Evolutionary conservation across 2,888 invertebrate genomes (phyloP).

Genomic region (Hemicrepidius hirtus): DNA sequence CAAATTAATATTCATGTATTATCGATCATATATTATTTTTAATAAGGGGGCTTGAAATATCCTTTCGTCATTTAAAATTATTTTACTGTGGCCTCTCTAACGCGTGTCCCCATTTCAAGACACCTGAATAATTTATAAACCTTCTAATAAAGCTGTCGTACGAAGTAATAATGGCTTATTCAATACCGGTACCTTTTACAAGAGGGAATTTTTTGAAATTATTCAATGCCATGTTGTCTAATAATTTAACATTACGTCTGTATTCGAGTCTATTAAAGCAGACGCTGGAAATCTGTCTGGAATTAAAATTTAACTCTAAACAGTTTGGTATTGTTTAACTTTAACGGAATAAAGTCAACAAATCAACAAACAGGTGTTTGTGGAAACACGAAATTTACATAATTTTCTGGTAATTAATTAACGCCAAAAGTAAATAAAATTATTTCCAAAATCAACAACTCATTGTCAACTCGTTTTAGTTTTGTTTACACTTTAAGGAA

Average conservation of each 20-base stretch:
- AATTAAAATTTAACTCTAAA: too few species aligned
- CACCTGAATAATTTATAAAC: constrained; percentile 3
- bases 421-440: too few species aligned
- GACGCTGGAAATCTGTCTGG: neutral
- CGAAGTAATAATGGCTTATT: constrained; percentile 6
- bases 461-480: too few species aligned
- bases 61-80: too few species aligned
- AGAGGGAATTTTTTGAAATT: neutral
- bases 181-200: neutral
- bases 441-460: too few species aligned
- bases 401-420: too few species aligned
- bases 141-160: constrained; percentile 14
- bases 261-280: constrained; percentile 4
- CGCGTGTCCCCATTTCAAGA: neutral
- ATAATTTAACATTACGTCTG: neutral
- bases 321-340: too few species aligned
- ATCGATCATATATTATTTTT: too few species aligned
- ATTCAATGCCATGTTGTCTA: constrained; percentile 1
- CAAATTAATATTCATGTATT: too few species aligned
- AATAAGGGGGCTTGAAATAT: too few species aligned
- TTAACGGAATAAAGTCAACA: neutral
- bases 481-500: too few species aligned
- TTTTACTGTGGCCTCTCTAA: neutral
- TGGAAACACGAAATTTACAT: too few species aligned
- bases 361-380: neutral